Percentiles rank a stretch among this genome's conserved stretches.
Conservation (phyloP, 1,140 invertebrate genomes). For the Rhopalosiphum maidis region DNA sequence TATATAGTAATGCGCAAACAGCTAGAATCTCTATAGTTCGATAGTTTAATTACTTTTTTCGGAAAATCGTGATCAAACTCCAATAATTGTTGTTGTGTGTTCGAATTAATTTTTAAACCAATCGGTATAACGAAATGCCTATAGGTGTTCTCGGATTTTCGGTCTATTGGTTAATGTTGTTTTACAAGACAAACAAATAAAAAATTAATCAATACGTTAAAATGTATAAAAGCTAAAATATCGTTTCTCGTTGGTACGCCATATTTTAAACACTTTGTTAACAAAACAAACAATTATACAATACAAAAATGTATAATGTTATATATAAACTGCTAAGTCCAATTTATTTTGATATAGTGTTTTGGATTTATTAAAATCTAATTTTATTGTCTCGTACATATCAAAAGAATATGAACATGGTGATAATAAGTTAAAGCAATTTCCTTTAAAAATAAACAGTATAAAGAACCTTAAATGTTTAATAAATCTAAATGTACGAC, state of each 20-base stretch:
- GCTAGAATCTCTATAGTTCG: background rate
- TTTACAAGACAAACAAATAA: background rate
- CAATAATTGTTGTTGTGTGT: background rate
- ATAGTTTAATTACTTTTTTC: background rate
- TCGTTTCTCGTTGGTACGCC: background rate
- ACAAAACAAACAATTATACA: background rate
- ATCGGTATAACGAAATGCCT: background rate
- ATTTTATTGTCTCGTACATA: background rate
- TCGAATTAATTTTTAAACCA: background rate
- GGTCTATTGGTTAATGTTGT: background rate
- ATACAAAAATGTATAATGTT: background rate
- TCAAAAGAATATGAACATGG: background rate
- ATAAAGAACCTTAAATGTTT: background rate
- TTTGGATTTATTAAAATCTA: background rate
- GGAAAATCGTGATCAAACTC: background rate
- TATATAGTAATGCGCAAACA: background rate
- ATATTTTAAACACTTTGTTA: background rate
- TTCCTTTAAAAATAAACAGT: background rate
- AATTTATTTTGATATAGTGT: background rate
- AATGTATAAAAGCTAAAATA: background rate
- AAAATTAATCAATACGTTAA: background rate
- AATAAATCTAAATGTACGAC: background rate
- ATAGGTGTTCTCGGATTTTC: background rate
- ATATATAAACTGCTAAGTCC: background rate
- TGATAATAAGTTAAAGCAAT: background rate